Evolutionary conservation across 1,140 invertebrate species (phyloP).

Genomic region (Micrasema longulum): DNA sequence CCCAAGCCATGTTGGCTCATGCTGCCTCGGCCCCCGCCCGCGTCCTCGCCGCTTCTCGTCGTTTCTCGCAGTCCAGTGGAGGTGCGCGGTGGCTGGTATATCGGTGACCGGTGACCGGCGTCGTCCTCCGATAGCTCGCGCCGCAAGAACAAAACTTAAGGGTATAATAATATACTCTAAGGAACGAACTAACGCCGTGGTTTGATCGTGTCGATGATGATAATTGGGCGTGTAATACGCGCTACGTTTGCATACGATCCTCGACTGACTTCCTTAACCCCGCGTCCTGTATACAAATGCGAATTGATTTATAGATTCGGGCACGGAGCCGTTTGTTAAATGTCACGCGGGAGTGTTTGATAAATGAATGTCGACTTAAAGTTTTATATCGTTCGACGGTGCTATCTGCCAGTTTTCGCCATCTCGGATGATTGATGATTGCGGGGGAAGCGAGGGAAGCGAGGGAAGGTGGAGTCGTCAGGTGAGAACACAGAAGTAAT

Average conservation of each 20-base stretch:
- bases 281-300: slow-evolving; percentile 4
- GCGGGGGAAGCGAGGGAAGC: not conserved
- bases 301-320: slow-evolving; percentile 27
- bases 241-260: slow-evolving; percentile 5
- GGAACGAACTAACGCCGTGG: not conserved
- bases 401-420: slow-evolving; percentile 12
- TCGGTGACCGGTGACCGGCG: not conserved
- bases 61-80: no score
- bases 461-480: not conserved
- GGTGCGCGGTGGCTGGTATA: not conserved
- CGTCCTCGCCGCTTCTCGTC: no score
- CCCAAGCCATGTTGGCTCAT: slow-evolving; percentile 26
- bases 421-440: not conserved
- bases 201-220: slow-evolving; percentile 19
- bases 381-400: not conserved
- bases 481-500: no score
- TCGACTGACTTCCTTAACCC: slow-evolving; percentile 7
- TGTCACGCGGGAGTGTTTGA: not conserved
- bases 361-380: slow-evolving; percentile 3
- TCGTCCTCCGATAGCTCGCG: slow-evolving; percentile 28
- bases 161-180: slow-evolving; percentile 21
- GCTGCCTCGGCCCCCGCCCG: slow-evolving; percentile 4
- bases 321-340: not conserved
- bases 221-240: not conserved
- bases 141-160: no score